Evolutionary conservation across 2,797 vertebrate species (phyloP), one percentile per base, ranked within the genome.

Genomic region (Pelobates cultripes): DNA sequence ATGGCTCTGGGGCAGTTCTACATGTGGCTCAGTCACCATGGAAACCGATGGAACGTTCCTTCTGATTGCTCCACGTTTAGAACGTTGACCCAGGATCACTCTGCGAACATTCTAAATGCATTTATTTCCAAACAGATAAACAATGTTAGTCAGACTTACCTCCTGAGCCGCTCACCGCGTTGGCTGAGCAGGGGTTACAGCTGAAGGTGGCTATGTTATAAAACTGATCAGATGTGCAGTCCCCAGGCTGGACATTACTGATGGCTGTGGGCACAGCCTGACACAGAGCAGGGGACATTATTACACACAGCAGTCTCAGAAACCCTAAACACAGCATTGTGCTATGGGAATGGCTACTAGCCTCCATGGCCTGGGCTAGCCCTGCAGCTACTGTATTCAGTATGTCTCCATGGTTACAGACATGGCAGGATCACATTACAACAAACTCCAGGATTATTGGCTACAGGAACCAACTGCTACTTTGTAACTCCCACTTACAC

Each of bases 71-170:
- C 2, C 10, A 10, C 47, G 10, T 51, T 51, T 51, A 51, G 47
- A 51, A 51, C 47, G 5, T 51, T 51, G 47, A 10, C 47, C 5
- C 47, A 51, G 10, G 3, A 51, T 28, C 28, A 28, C 28, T 28
- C 28, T 28, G 28, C 28, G 28, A 28, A 28, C 28, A 28, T 28
- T 28, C 28, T 28, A 28, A 28, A 28, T 28, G 28, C 28, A 28
- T 28, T 28, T 28, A 28, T 28, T 51, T 51, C 47, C 47, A 5
- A 51, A 51, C 1, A 51, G 5, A 51, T 6, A 5, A 51, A 51
- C 47, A 6, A 51, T 1, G 28, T 28, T 28, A 28, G 28, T 28
- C 28, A 28, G 15, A 79, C 86, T 87, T 47, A 87, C 86, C 80
- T 1, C 83, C 82, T 0, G 80, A 40, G 3, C 74, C 78, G 14